phyloP scores from a whole-genome alignment of 1,140 invertebrate genomes.

The Brachionus asplanchnoidis region DNA sequence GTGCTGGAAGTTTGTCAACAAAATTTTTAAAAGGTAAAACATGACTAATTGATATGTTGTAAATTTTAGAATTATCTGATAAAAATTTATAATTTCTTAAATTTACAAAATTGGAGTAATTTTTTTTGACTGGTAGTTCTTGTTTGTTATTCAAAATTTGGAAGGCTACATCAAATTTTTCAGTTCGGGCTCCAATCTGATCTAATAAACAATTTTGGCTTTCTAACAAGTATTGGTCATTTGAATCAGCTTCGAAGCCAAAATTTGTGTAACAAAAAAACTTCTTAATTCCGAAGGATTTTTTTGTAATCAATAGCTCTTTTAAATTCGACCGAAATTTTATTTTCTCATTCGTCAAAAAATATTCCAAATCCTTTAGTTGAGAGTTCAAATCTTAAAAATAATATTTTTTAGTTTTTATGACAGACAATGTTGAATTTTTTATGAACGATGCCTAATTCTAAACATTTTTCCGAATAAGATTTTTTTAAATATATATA shows the following conservation, averaged over 20 bases:
- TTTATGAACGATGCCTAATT: too few species aligned
- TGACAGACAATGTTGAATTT: too few species aligned
- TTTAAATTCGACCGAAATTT: background rate
- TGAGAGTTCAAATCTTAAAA: background rate
- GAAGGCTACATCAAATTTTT: background rate
- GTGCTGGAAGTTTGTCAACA: background rate
- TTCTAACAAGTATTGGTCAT: background rate
- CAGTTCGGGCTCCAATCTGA: background rate
- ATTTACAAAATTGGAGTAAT: background rate
- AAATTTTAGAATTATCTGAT: background rate
- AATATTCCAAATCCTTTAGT: background rate
- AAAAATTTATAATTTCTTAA: background rate
- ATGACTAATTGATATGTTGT: background rate
- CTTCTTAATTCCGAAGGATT: background rate
- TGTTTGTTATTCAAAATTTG: background rate
- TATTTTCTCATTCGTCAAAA: background rate
- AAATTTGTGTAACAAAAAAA: conserved; percentile 11
- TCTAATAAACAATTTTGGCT: background rate
- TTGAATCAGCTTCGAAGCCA: background rate
- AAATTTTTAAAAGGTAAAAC: background rate
- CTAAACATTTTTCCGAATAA: too few species aligned
- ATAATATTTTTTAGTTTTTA: too few species aligned
- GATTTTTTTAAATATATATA: too few species aligned
- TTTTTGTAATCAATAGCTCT: background rate
- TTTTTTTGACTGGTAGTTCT: background rate